Conservation (phyloP, 2,888 invertebrate species). For the Mythimna pallens region DNA sequence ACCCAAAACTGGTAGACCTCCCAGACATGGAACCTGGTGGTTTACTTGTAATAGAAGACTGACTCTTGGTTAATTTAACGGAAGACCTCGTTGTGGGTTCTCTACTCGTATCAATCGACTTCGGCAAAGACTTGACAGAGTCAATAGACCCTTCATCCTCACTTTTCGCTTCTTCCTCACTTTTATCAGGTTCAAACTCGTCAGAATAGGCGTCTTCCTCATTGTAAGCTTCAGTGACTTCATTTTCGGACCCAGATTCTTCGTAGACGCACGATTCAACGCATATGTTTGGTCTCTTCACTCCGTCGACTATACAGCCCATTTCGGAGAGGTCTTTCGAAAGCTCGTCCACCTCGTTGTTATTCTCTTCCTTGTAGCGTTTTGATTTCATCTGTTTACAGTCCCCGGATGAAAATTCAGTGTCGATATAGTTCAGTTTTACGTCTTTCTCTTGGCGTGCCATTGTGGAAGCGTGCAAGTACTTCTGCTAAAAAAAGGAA, state of each 20-base stretch:
- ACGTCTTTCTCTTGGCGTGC: constrained; percentile 78
- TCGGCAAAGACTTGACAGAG: constrained; percentile 66
- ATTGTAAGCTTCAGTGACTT: constrained; percentile 64
- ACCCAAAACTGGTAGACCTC: constrained; percentile 83
- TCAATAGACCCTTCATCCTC: constrained; percentile 69
- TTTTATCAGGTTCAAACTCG: constrained; percentile 87
- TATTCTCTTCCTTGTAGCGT: constrained; percentile 85
- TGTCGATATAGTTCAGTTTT: constrained; percentile 77
- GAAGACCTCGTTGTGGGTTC: constrained; percentile 66
- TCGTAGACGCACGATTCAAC: constrained; percentile 83
- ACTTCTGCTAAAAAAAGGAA: constrained; percentile 66
- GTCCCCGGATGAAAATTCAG: constrained; percentile 83
- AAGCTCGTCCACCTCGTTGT: constrained; percentile 86
- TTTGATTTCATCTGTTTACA: constrained; percentile 81
- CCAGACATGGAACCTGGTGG: constrained; percentile 76
- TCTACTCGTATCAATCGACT: constrained; percentile 66
- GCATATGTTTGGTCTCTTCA: constrained; percentile 85
- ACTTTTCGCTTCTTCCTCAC: constrained; percentile 74
- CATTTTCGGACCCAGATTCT: constrained; percentile 72
- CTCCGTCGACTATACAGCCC: constrained; percentile 87
- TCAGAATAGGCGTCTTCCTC: constrained; percentile 85
- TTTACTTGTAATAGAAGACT: constrained; percentile 77
- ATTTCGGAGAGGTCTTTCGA: constrained; percentile 86
- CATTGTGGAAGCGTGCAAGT: constrained; percentile 83
- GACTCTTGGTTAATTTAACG: constrained; percentile 81